Evolutionary conservation across 2,888 invertebrate species (phyloP).

Genomic region (Esperia sulphurella): DNA sequence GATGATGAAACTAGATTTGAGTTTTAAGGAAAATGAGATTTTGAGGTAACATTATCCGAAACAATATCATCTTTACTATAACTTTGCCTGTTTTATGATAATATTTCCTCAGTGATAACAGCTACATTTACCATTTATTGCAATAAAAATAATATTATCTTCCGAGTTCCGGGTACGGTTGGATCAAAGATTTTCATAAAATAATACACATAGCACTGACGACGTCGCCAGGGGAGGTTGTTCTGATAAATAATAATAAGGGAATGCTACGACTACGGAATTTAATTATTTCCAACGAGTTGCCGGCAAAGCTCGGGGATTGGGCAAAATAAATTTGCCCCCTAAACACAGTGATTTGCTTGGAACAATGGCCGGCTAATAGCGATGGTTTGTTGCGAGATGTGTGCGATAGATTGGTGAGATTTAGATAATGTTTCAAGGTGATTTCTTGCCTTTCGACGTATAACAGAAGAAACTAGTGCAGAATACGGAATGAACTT

Average conservation of each 20-base stretch:
- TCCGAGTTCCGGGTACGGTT: conserved; percentile 1
- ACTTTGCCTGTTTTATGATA: too few species aligned
- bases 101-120: too few species aligned
- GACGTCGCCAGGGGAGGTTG: conserved; percentile 24
- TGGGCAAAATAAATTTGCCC: conserved; percentile 35
- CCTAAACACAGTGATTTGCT: conserved; percentile 30
- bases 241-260: conserved; percentile 52
- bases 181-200: conserved; percentile 40
- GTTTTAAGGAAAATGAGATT: too few species aligned
- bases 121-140: too few species aligned
- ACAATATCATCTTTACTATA: too few species aligned
- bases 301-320: conserved; percentile 26
- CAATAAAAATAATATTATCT: too few species aligned
- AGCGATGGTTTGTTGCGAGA: conserved; percentile 16
- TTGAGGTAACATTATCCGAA: too few species aligned
- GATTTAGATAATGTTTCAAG: neutral
- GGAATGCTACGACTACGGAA: conserved; percentile 45
- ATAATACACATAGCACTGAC: conserved; percentile 23
- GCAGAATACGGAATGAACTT: too few species aligned
- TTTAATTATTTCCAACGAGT: conserved; percentile 53
- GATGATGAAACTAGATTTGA: too few species aligned
- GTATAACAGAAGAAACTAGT: too few species aligned
- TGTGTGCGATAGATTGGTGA: neutral
- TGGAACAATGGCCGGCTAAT: conserved; percentile 25
- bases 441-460: too few species aligned